These are phyloP conservation scores for Pterostichus niger DNA, from an alignment of 2,888 invertebrate genomes.

Conservation along the genomic window DNA sequence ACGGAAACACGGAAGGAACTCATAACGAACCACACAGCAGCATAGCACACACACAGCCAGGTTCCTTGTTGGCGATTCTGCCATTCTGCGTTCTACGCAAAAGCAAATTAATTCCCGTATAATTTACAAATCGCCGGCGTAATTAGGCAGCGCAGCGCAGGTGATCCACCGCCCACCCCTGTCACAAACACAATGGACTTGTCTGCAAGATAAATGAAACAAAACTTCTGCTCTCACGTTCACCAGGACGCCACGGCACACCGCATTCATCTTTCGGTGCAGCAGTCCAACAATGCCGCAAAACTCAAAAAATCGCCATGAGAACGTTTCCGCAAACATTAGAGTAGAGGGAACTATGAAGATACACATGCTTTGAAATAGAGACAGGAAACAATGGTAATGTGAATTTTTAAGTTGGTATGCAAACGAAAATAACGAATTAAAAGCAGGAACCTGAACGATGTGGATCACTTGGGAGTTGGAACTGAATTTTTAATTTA, in stretches of 20 bases:
- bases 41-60: neutral
- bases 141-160: conserved; percentile 34
- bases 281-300: conserved; percentile 69
- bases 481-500: no score
- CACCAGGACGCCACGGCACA: conserved; percentile 70
- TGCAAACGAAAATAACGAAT: conserved; percentile 5
- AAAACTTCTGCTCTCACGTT: conserved; percentile 69
- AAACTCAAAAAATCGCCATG: conserved; percentile 69
- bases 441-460: no score
- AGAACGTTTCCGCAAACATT: conserved; percentile 71
- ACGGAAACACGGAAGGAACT: conserved; percentile 50
- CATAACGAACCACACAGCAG: neutral
- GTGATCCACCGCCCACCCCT: conserved; percentile 6
- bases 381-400: neutral
- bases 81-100: neutral
- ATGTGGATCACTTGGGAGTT: no score
- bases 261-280: conserved; percentile 72
- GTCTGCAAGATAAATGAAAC: conserved; percentile 68
- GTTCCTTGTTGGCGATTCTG: neutral
- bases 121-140: conserved; percentile 57
- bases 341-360: neutral
- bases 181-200: conserved; percentile 29
- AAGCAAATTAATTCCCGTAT: conserved; percentile 49
- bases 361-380: neutral
- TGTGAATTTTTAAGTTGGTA: neutral